Evolutionary conservation across 2,888 invertebrate species (phyloP).

Genomic region (Ornithoptera priamus): DNA sequence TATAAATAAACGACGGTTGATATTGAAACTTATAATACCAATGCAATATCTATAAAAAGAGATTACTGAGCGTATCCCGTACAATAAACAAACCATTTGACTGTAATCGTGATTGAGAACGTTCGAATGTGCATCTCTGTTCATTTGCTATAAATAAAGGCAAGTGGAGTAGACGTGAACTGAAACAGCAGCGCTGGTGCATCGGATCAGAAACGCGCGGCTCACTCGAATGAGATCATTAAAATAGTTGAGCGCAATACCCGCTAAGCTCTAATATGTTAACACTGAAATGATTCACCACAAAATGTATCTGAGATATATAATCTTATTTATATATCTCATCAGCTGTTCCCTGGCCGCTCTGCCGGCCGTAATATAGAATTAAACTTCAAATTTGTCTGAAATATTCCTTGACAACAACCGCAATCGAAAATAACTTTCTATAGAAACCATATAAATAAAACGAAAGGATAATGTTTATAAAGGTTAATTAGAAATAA

Average conservation of each 20-base stretch:
- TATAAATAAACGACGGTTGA: conserved; percentile 1
- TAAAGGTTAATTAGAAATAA: too few relatives aligned
- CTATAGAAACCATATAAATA: too few relatives aligned
- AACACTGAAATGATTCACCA: neutral
- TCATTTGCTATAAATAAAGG: conserved; percentile 29
- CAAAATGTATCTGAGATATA: conserved; percentile 2
- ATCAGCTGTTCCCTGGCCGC: too few relatives aligned
- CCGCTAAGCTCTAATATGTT: neutral
- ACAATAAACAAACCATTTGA: conserved; percentile 27
- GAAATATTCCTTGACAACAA: too few relatives aligned
- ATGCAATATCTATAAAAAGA: conserved; percentile 20
- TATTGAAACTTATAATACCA: conserved; percentile 1
- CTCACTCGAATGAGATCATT: conserved; percentile 24
- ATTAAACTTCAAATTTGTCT: too few relatives aligned
- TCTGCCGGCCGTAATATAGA: too few relatives aligned
- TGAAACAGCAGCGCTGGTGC: conserved; percentile 22
- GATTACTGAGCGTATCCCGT: conserved; percentile 17
- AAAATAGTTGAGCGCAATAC: conserved; percentile 24
- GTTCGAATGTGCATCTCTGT: conserved; percentile 26
- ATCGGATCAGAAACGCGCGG: conserved; percentile 24
- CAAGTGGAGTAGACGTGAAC: conserved; percentile 24
- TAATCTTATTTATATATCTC: too few relatives aligned
- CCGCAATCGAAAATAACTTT: too few relatives aligned
- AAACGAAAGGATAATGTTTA: too few relatives aligned
- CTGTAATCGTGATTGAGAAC: conserved; percentile 24